Conservation (phyloP, 2,113 vertebrate species). For the Delphinus delphis region DNA sequence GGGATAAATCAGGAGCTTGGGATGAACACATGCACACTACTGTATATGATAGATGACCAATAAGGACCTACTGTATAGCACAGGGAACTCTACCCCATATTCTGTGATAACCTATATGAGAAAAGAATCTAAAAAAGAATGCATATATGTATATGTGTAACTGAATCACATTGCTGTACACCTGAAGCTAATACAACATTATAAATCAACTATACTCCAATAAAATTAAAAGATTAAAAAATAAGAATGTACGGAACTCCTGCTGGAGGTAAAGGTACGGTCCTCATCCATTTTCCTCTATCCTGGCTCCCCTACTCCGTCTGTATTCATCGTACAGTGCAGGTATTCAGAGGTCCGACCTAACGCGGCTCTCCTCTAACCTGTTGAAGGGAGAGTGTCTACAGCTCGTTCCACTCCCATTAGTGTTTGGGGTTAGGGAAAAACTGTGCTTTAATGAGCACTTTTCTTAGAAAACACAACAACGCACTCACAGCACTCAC, state of each 20-base stretch:
- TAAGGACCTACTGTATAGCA: neutral
- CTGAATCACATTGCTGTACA: too few species aligned
- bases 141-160: too few species aligned
- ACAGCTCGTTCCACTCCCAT: constrained; percentile 12
- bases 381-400: neutral
- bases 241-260: neutral
- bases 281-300: neutral
- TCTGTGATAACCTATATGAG: too few species aligned
- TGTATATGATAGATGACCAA: neutral
- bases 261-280: neutral
- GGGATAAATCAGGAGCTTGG: neutral
- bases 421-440: neutral
- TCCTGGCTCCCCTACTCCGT: neutral
- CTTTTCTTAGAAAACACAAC: neutral
- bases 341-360: constrained; percentile 28
- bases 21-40: neutral
- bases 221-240: neutral
- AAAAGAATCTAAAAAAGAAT: too few species aligned
- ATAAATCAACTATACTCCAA: too few species aligned
- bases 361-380: neutral
- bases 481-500: neutral
- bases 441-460: constrained; percentile 58
- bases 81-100: neutral
- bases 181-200: too few species aligned
- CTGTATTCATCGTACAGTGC: neutral